Conservation (phyloP, 1,140 invertebrate species). For the Drosophila quadrilineata region DNA sequence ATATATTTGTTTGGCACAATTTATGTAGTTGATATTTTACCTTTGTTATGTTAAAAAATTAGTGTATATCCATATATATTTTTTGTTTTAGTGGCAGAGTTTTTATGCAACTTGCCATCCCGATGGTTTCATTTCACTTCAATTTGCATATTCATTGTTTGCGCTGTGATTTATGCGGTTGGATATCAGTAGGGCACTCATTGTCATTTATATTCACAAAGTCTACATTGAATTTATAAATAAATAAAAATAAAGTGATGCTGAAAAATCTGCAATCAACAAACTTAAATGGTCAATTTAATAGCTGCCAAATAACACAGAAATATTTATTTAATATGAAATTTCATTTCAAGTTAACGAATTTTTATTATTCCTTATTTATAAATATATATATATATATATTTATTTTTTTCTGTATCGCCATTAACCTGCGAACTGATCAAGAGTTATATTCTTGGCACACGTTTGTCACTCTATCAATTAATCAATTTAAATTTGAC, state of each 20-base stretch:
- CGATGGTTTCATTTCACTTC: neutral
- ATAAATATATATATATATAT: no score
- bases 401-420: no score
- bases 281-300: conserved; percentile 30
- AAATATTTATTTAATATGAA: no score
- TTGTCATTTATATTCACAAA: conserved; percentile 41
- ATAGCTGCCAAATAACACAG: no score
- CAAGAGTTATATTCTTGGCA: neutral
- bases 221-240: conserved; percentile 25
- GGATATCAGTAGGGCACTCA: conserved; percentile 8
- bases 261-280: neutral
- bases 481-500: conserved; percentile 6
- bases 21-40: neutral
- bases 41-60: neutral
- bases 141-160: conserved; percentile 54
- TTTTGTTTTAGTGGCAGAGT: neutral
- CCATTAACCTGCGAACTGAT: conserved; percentile 55
- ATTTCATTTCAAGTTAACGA: no score
- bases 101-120: neutral
- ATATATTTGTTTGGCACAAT: neutral
- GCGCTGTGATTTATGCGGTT: conserved; percentile 42
- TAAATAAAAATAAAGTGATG: no score
- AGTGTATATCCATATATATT: neutral
- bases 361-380: no score
- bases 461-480: conserved; percentile 11